These are phyloP conservation scores for Phymastichus coffea DNA, from an alignment of 1,140 invertebrate genomes.

Conservation along the genomic window DNA sequence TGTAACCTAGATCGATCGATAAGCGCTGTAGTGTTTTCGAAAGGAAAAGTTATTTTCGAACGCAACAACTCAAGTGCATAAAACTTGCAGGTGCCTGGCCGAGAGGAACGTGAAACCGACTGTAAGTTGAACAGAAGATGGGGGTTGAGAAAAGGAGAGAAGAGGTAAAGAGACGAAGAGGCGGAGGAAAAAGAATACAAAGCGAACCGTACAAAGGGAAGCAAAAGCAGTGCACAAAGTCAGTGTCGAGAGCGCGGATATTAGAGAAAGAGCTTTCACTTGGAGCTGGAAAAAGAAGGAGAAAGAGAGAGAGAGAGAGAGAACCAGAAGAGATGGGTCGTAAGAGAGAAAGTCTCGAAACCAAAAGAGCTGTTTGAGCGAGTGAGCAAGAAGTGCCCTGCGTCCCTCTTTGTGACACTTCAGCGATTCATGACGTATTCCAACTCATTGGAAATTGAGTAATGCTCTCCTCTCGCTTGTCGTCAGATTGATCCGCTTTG, in stretches of 20 bases:
- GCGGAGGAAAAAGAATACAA: not conserved
- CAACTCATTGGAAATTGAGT: slow-evolving; percentile 59
- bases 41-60: too few species aligned
- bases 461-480: slow-evolving; percentile 34
- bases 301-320: not conserved
- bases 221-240: slow-evolving; percentile 21
- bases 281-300: not conserved
- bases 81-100: too few species aligned
- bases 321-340: slow-evolving; percentile 5
- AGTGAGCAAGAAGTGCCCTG: not conserved
- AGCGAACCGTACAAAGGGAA: too few species aligned
- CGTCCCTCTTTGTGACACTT: slow-evolving; percentile 52
- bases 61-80: too few species aligned
- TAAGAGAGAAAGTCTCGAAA: slow-evolving; percentile 1
- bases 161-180: not conserved
- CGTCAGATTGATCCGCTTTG: too few species aligned
- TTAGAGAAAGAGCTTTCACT: slow-evolving; percentile 33
- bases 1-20: too few species aligned
- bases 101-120: too few species aligned
- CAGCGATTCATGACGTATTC: slow-evolving; percentile 58
- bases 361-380: too few species aligned
- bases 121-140: not conserved
- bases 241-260: slow-evolving; percentile 30
- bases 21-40: too few species aligned
- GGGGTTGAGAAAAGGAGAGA: not conserved